Conservation (phyloP, 1,140 invertebrate genomes). For the Diorhabda carinulata region DNA sequence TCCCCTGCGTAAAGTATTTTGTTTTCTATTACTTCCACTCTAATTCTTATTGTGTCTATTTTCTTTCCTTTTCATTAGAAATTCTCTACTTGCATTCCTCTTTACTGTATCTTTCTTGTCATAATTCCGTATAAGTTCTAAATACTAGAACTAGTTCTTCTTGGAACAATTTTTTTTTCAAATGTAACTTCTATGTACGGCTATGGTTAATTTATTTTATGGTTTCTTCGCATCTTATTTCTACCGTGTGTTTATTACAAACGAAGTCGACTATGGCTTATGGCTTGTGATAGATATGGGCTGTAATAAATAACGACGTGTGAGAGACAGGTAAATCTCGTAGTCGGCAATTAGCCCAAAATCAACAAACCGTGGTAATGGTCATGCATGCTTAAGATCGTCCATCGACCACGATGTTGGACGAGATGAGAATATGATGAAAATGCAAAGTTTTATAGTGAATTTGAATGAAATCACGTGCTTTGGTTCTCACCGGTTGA, state of each 20-base stretch:
- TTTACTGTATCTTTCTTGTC: too few relatives aligned
- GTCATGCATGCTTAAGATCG: slow-evolving; percentile 16
- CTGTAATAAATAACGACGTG: slow-evolving; percentile 20
- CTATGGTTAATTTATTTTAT: slow-evolving; percentile 13
- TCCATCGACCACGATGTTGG: not conserved
- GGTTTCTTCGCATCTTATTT: slow-evolving; percentile 12
- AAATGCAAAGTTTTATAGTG: not conserved
- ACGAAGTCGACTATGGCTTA: not conserved
- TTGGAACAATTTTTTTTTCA: too few relatives aligned
- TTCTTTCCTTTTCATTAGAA: too few relatives aligned
- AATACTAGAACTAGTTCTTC: too few relatives aligned
- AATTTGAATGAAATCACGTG: too few relatives aligned
- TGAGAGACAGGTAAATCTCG: slow-evolving; percentile 18
- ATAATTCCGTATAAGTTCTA: too few relatives aligned
- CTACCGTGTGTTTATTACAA: slow-evolving; percentile 19
- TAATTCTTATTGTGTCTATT: too few relatives aligned
- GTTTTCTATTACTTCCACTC: too few relatives aligned
- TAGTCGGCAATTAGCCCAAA: slow-evolving; percentile 21
- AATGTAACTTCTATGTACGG: not conserved
- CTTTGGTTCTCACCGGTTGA: too few relatives aligned
- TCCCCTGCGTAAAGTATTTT: too few relatives aligned
- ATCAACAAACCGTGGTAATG: slow-evolving; percentile 19
- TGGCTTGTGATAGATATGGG: slow-evolving; percentile 12
- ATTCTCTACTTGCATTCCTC: too few relatives aligned
- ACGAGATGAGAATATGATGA: not conserved